A percentile compares a stretch with the other conserved stretches of the same genome.
phyloP scores from a whole-genome alignment of 35 echinoderm and acorn worm genomes.

The Lytechinus pictus region DNA sequence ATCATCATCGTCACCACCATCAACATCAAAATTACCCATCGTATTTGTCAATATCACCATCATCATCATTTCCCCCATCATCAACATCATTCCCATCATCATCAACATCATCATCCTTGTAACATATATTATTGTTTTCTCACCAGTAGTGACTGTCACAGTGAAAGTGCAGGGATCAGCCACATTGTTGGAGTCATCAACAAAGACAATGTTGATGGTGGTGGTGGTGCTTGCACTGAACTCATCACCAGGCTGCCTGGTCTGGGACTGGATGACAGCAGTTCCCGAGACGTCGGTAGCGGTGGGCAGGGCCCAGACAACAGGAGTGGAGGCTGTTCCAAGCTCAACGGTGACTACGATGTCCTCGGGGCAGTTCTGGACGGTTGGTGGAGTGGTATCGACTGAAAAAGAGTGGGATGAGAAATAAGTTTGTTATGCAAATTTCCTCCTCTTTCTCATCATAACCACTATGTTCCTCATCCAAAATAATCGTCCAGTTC shows the following conservation, averaged over 20 bases:
- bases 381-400: slow-evolving; percentile 45
- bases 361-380: slow-evolving; percentile 60
- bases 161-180: slow-evolving; percentile 60
- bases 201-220: slow-evolving; percentile 47
- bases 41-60: no score
- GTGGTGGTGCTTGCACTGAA: slow-evolving; percentile 55
- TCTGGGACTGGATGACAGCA: slow-evolving; percentile 11
- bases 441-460: background rate
- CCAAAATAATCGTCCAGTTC: no score
- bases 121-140: background rate
- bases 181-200: slow-evolving; percentile 53
- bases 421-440: background rate
- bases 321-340: slow-evolving; percentile 23
- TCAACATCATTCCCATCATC: no score
- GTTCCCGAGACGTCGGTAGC: slow-evolving; percentile 79
- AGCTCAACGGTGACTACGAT: slow-evolving; percentile 52
- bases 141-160: slow-evolving; percentile 61
- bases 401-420: slow-evolving; percentile 14
- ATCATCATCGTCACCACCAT: no score
- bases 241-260: slow-evolving; percentile 42
- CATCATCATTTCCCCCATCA: no score
- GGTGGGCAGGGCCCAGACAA: slow-evolving; percentile 61
- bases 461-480: no score
- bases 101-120: no score
- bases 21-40: no score